A percentile compares a stretch with the other conserved stretches of the same genome.
Evolutionary conservation across 2,797 vertebrate genomes (phyloP).

Genomic region (Myripristis jacobus): DNA sequence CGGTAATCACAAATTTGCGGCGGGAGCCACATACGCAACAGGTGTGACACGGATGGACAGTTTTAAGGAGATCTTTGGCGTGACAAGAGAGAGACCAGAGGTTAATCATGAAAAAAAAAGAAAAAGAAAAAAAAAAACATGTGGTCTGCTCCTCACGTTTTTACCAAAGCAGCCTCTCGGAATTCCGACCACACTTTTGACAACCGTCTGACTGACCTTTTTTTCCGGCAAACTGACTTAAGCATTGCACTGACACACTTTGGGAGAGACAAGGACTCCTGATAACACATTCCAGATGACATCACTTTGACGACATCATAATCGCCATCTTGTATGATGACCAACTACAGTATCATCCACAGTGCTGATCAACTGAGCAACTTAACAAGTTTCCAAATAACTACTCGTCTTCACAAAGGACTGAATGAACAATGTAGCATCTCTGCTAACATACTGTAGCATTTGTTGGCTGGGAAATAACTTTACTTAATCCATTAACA

Average conservation of each 20-base stretch:
- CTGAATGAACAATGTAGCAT: slow-evolving; percentile 87
- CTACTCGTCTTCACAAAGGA: slow-evolving; percentile 72
- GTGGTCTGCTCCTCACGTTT: slow-evolving; percentile 82
- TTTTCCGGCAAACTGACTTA: slow-evolving; percentile 72
- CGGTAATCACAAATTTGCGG: slow-evolving; percentile 82
- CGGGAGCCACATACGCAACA: slow-evolving; percentile 76
- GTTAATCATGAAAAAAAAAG: slow-evolving; percentile 71
- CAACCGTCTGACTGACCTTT: slow-evolving; percentile 66
- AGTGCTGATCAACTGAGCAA: slow-evolving; percentile 74
- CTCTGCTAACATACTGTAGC: slow-evolving; percentile 88
- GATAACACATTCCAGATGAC: slow-evolving; percentile 81
- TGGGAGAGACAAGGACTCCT: slow-evolving; percentile 77
- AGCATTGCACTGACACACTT: slow-evolving; percentile 82
- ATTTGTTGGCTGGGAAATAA: slow-evolving; percentile 85
- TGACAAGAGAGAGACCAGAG: slow-evolving; percentile 78
- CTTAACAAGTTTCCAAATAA: slow-evolving; percentile 57
- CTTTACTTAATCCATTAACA: slow-evolving; percentile 74
- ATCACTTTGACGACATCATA: slow-evolving; percentile 60
- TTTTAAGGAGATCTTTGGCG: slow-evolving; percentile 79
- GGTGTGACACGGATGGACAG: slow-evolving; percentile 76
- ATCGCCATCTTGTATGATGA: slow-evolving; percentile 69
- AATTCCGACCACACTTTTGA: slow-evolving; percentile 80
- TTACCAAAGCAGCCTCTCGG: slow-evolving; percentile 89
- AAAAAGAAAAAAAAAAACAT: slow-evolving; percentile 27
- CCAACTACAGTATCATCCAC: slow-evolving; percentile 59